phyloP scores from a whole-genome alignment of 2,797 vertebrate species.

The Sphenodon punctatus region DNA sequence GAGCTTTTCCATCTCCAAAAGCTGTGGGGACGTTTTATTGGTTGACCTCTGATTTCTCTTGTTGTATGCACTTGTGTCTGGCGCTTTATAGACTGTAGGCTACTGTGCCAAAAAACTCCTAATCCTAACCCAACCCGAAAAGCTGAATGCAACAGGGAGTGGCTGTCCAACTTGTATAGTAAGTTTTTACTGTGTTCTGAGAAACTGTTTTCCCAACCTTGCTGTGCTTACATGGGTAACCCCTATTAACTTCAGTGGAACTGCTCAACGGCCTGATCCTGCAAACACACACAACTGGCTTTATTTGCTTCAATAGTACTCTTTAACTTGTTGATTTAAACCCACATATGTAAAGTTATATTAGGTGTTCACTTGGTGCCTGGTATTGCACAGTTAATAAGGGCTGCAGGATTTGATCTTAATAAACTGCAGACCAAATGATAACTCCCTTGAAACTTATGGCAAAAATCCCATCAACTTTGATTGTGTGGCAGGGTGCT shows the following conservation, averaged over 20 bases:
- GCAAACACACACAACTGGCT: not conserved
- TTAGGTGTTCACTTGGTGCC: too few relatives aligned
- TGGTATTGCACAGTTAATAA: too few relatives aligned
- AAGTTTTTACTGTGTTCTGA: conserved; percentile 1
- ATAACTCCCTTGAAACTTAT: not conserved
- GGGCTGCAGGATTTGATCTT: not conserved
- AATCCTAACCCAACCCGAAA: too few relatives aligned
- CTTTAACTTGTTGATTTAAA: not conserved
- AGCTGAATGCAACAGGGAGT: conserved; percentile 12
- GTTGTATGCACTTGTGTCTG: too few relatives aligned
- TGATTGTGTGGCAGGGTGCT: too few relatives aligned
- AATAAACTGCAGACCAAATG: not conserved
- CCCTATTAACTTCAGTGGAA: not conserved
- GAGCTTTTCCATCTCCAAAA: too few relatives aligned
- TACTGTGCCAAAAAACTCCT: too few relatives aligned
- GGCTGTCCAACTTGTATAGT: conserved; percentile 1
- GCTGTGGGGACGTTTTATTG: too few relatives aligned
- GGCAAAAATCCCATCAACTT: not conserved
- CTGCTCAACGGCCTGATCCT: not conserved
- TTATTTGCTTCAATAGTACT: not conserved
- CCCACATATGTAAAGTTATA: not conserved
- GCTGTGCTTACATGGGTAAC: not conserved
- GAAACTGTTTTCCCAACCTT: not conserved
- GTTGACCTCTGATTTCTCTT: too few relatives aligned
- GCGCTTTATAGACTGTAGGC: too few relatives aligned